phyloP scores from a whole-genome alignment of 2,888 invertebrate genomes.

The Ditula angustiorana region DNA sequence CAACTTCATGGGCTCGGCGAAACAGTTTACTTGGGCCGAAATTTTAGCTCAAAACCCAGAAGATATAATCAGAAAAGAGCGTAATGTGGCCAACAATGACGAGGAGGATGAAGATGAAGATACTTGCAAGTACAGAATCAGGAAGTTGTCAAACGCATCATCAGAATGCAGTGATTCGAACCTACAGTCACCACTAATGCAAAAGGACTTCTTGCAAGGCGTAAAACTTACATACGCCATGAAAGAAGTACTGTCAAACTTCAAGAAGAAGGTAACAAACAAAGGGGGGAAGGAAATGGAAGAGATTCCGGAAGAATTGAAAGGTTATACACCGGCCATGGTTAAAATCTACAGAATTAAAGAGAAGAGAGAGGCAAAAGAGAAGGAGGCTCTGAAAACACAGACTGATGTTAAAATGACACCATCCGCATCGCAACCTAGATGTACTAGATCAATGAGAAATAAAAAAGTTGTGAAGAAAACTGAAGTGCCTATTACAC shows the following conservation, averaged over 20 bases:
- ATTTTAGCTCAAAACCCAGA: constrained; percentile 88
- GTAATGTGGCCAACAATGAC: constrained; percentile 55
- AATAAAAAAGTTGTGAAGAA: constrained; percentile 43
- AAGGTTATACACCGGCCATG: constrained; percentile 86
- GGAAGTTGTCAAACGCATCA: constrained; percentile 74
- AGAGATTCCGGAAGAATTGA: constrained; percentile 54
- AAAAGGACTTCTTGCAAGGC: constrained; percentile 77
- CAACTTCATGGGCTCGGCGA: constrained; percentile 81
- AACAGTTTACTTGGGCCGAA: constrained; percentile 88
- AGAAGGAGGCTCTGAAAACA: constrained; percentile 64
- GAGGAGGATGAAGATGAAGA: constrained; percentile 63
- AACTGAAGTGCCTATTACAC: constrained; percentile 4
- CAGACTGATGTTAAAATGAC: constrained; percentile 49
- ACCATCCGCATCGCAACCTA: constrained; percentile 44
- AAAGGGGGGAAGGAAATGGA: constrained; percentile 63
- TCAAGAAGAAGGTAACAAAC: constrained; percentile 81
- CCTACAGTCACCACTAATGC: constrained; percentile 67
- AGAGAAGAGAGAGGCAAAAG: constrained; percentile 75
- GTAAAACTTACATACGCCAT: constrained; percentile 90
- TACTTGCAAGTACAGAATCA: constrained; percentile 76
- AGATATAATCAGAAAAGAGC: constrained; percentile 84
- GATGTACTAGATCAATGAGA: constrained; percentile 63
- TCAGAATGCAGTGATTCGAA: constrained; percentile 68
- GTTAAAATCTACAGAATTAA: constrained; percentile 78
- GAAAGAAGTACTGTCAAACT: constrained; percentile 87